phyloP scores from a whole-genome alignment of 1,140 invertebrate genomes.

The Diabrotica undecimpunctata region DNA sequence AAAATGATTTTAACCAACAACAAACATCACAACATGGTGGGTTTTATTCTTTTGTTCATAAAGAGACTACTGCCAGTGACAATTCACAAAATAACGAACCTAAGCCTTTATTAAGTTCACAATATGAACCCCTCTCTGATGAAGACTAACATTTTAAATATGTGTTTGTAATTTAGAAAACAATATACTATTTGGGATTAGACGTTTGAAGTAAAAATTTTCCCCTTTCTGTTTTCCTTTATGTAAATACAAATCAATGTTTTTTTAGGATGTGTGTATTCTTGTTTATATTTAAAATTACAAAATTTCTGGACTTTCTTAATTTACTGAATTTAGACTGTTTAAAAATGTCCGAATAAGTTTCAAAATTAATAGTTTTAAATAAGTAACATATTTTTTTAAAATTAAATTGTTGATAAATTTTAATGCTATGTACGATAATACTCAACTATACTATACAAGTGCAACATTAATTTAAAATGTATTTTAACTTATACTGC shows the following conservation, averaged over 20 bases:
- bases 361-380: no score
- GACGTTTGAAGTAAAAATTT: conserved; percentile 10
- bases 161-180: no score
- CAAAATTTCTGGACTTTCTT: no score
- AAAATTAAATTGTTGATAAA: no score
- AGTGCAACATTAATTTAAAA: no score
- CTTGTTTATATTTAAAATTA: conserved; percentile 19
- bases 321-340: no score
- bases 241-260: conserved; percentile 28
- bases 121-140: conserved; percentile 83
- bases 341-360: no score
- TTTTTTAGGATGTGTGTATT: conserved; percentile 24
- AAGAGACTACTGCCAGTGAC: conserved; percentile 47
- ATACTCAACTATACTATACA: no score
- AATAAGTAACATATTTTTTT: no score
- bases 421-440: no score
- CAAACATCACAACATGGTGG: conserved; percentile 44
- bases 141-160: conserved; percentile 63
- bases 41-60: conserved; percentile 50
- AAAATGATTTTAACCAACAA: conserved; percentile 44
- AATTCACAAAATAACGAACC: conserved; percentile 60
- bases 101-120: conserved; percentile 74
- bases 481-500: no score
- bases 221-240: conserved; percentile 7
- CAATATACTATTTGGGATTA: conserved; percentile 17